Base-by-base conservation (phyloP, 2,113 vertebrate species). In the Gobius niger region DNA sequence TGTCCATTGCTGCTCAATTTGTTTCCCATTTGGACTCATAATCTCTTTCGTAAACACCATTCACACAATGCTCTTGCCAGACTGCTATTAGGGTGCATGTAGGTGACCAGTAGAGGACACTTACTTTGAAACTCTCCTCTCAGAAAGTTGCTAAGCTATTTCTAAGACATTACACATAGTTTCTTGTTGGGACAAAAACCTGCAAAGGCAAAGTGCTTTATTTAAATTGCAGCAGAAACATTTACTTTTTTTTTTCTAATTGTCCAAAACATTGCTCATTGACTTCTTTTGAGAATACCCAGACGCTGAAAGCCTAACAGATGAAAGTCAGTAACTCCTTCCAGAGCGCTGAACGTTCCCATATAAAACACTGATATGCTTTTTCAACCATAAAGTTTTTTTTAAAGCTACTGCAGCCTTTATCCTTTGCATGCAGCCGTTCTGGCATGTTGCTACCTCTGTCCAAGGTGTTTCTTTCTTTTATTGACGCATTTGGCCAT, bases 401-500 rank as follows among this genome's bases (percentile, higher is more conserved):
- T 69, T 56, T 71, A 66, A 52, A 53, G 10, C 44, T 59, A 41
- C 65, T 54, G 68, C 50, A 68, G 24, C 40, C 44, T 53, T 74
- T 19, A 47, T 51, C 44, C 44, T 40, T 52, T 59, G 72, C 19
- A 70, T 61, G 18, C 18, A 9, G 44, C 44, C 8, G 41, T 34
- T 34, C 24, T 47, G 40, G n/a, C 73, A 60, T 61, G 46, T 68
- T 68, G 57, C 16, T 51, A 57, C 70, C 50, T 63, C 47, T 18
- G 18, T 77, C 19, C 47, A 42, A 81, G 66, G 64, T 77, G 50
- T 72, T 80, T 34, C 53, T 50, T 70, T 80, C 52, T 63, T 68
- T 80, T 57, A 67, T 74, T 82, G 81, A 80, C 69, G 5, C 53
- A 51, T 78, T 82, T 71, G 73, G 81, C 71, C 16, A 67, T 70